Percentiles rank a stretch among this genome's conserved stretches.
Conservation (phyloP, 2,797 vertebrate species). For the Thripadectes ignobilis region DNA sequence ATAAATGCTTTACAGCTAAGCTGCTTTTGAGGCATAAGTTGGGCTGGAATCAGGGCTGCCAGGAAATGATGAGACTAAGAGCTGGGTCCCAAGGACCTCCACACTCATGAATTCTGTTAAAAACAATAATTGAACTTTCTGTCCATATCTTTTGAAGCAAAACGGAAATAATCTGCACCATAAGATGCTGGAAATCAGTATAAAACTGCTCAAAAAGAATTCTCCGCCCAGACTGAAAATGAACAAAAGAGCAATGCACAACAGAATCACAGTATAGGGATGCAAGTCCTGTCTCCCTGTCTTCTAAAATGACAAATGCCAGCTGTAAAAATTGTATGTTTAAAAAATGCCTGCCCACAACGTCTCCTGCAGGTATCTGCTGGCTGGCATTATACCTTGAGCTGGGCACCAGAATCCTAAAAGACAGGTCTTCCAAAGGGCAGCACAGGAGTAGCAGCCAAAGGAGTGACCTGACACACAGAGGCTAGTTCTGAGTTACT, state of each 20-base stretch:
- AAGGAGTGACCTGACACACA: not conserved
- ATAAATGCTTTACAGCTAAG: not conserved
- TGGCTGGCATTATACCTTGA: not conserved
- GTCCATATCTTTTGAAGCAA: not conserved
- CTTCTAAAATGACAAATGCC: not conserved
- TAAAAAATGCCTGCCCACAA: not conserved
- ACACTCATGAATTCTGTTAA: not conserved
- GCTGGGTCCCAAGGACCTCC: not conserved
- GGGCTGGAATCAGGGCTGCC: not conserved
- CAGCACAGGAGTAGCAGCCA: not conserved
- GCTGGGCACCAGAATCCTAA: not conserved
- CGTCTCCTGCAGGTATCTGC: not conserved
- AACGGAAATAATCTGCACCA: not conserved
- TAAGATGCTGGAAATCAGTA: not conserved
- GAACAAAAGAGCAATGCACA: not conserved
- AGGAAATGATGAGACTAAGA: not conserved
- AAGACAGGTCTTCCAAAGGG: not conserved
- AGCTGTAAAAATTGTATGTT: not conserved
- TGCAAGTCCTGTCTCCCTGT: not conserved
- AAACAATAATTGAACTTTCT: not conserved
- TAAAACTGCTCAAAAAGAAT: not conserved
- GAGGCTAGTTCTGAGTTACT: not conserved
- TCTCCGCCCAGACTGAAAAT: not conserved
- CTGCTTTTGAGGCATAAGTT: not conserved
- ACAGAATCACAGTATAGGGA: not conserved